Evolutionary conservation across 2,113 vertebrate genomes (phyloP).

Genomic region (Sphyrna mokarran): DNA sequence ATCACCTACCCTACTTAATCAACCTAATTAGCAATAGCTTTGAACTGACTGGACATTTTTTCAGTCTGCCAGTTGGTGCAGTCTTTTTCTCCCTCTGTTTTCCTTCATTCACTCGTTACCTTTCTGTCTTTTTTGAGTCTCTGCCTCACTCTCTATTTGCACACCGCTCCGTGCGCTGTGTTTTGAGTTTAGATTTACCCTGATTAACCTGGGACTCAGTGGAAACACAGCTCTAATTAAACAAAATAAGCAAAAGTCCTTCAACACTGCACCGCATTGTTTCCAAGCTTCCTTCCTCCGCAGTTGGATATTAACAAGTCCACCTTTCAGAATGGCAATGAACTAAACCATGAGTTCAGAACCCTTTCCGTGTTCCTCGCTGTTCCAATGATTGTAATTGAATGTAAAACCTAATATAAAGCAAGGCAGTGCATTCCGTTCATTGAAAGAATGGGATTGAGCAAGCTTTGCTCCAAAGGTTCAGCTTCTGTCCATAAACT

Average conservation of each 20-base stretch:
- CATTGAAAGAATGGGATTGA: not conserved
- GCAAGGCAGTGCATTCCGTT: not conserved
- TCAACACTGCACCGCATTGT: slow-evolving; percentile 8
- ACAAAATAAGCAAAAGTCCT: slow-evolving; percentile 19
- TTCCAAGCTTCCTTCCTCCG: not conserved
- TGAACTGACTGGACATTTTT: not conserved
- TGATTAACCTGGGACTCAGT: slow-evolving; percentile 11
- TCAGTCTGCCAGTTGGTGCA: not conserved
- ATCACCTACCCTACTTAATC: not conserved
- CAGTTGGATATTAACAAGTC: not conserved
- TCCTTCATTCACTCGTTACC: not conserved
- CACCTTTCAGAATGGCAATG: not conserved
- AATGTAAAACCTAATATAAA: not conserved
- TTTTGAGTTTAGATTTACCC: slow-evolving; percentile 21
- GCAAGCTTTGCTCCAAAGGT: not conserved
- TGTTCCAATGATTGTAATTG: not conserved
- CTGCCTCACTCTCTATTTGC: not conserved
- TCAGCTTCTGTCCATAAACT: not conserved
- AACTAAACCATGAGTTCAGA: not conserved
- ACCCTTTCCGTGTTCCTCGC: not conserved
- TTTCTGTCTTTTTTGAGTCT: not conserved
- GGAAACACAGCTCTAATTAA: slow-evolving; percentile 2
- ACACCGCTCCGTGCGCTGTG: not conserved
- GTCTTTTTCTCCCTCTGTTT: not conserved
- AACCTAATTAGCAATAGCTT: not conserved